Percentiles rank a stretch among this genome's conserved stretches.
These are phyloP conservation scores for Dipodomys stephensi DNA, from an alignment of 2,113 vertebrate species.

Conservation along the genomic window DNA sequence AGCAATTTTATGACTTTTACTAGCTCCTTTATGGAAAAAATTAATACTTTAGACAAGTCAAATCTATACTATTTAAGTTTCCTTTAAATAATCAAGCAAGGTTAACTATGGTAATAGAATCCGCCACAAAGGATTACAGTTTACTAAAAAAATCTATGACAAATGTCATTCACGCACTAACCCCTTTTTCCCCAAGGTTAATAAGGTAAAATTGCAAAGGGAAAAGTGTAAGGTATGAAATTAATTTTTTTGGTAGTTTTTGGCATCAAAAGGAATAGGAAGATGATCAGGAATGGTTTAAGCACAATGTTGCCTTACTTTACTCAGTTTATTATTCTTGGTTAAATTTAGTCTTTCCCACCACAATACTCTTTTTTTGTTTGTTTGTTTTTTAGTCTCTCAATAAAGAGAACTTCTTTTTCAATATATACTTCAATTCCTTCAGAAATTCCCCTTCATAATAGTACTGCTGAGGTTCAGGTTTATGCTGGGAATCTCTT, in stretches of 20 bases:
- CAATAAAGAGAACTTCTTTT: not conserved
- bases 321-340: not conserved
- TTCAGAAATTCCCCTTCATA: not conserved
- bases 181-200: slow-evolving; percentile 4
- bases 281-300: slow-evolving; percentile 41
- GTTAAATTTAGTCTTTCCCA: slow-evolving; percentile 19
- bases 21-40: slow-evolving; percentile 53
- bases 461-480: not conserved
- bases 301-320: not conserved
- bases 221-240: slow-evolving; percentile 52
- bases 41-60: slow-evolving; percentile 56
- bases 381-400: not conserved
- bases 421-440: not conserved
- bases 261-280: slow-evolving; percentile 25
- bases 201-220: slow-evolving; percentile 51
- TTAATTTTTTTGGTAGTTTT: not conserved
- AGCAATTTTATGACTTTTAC: slow-evolving; percentile 39
- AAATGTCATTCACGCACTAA: slow-evolving; percentile 37
- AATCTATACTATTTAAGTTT: slow-evolving; percentile 64
- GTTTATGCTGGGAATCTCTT: not conserved
- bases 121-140: slow-evolving; percentile 22
- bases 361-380: not conserved
- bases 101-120: slow-evolving; percentile 62
- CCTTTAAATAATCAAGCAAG: slow-evolving; percentile 69
- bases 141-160: slow-evolving; percentile 53